Percentiles rank a stretch among this genome's conserved stretches.
Evolutionary conservation across 2,888 invertebrate species (phyloP).

Genomic region (Cremastinae sp.): DNA sequence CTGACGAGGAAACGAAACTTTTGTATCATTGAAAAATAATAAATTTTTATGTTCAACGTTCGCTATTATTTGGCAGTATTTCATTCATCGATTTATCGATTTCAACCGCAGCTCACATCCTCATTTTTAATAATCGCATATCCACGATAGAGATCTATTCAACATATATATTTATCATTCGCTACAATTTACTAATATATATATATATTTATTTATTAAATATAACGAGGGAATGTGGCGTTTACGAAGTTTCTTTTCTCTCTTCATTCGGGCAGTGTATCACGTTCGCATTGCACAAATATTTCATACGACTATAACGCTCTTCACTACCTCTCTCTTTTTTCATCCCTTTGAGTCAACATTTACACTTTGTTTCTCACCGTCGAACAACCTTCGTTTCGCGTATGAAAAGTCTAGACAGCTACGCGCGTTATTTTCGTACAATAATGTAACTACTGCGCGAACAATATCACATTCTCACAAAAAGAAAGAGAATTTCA

Average conservation of each 20-base stretch:
- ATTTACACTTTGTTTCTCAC: slow-evolving; percentile 16
- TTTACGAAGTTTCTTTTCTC: slow-evolving; percentile 29
- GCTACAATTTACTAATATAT: slow-evolving; percentile 25
- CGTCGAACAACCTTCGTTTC: slow-evolving; percentile 30
- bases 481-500: slow-evolving; percentile 2
- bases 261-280: slow-evolving; percentile 49
- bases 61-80: slow-evolving; percentile 45
- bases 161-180: slow-evolving; percentile 29
- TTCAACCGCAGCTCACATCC: slow-evolving; percentile 25
- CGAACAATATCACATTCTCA: slow-evolving; percentile 46
- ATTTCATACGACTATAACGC: slow-evolving; percentile 36
- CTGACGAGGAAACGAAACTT: neutral
- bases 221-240: slow-evolving; percentile 39
- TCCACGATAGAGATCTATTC: slow-evolving; percentile 37
- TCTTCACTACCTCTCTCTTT: slow-evolving; percentile 3
- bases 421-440: slow-evolving; percentile 21
- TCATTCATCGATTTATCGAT: slow-evolving; percentile 43
- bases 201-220: neutral
- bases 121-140: slow-evolving; percentile 6
- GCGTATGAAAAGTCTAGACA: slow-evolving; percentile 38
- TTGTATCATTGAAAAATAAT: neutral
- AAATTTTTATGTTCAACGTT: slow-evolving; percentile 16
- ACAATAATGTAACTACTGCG: slow-evolving; percentile 37
- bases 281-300: slow-evolving; percentile 39
- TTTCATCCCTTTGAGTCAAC: slow-evolving; percentile 20